Evolutionary conservation across 2,888 invertebrate genomes (phyloP).

Genomic region (Eulithis testata): DNA sequence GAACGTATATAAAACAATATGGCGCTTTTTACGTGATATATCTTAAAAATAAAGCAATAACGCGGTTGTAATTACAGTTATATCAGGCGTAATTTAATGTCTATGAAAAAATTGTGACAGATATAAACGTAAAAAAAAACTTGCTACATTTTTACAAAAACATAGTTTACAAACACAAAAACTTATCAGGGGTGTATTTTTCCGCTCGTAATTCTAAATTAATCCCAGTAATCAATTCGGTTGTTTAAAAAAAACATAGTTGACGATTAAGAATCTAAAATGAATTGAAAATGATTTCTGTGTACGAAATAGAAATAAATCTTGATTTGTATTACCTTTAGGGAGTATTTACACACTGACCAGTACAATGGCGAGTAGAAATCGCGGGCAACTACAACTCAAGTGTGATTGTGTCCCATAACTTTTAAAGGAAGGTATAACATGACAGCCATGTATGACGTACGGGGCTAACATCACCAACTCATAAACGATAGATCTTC

Average conservation of each 20-base stretch:
- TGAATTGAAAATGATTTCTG: slow-evolving; percentile 15
- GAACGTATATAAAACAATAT: too few relatives aligned
- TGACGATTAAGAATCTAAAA: slow-evolving; percentile 21
- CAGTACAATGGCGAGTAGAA: too few relatives aligned
- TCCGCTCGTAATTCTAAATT: background rate
- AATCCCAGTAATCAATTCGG: slow-evolving; percentile 5
- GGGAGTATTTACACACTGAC: too few relatives aligned
- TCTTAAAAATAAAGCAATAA: background rate
- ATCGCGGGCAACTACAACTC: too few relatives aligned
- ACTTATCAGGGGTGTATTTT: slow-evolving; percentile 16
- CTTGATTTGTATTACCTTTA: background rate
- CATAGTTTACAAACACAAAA: slow-evolving; percentile 9
- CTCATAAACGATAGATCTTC: background rate
- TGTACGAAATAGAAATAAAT: background rate
- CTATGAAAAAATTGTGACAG: background rate
- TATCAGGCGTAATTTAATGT: slow-evolving; percentile 4
- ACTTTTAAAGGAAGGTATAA: too few relatives aligned
- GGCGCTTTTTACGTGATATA: too few relatives aligned
- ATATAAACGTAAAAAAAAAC: slow-evolving; percentile 13
- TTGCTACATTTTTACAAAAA: slow-evolving; percentile 10
- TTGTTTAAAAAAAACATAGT: background rate
- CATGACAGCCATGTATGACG: background rate
- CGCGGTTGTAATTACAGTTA: background rate
- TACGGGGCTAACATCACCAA: slow-evolving; percentile 7
- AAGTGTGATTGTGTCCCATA: too few relatives aligned